Evolutionary conservation across 1,140 invertebrate species (phyloP).

Genomic region (Pectinophora gossypiella): DNA sequence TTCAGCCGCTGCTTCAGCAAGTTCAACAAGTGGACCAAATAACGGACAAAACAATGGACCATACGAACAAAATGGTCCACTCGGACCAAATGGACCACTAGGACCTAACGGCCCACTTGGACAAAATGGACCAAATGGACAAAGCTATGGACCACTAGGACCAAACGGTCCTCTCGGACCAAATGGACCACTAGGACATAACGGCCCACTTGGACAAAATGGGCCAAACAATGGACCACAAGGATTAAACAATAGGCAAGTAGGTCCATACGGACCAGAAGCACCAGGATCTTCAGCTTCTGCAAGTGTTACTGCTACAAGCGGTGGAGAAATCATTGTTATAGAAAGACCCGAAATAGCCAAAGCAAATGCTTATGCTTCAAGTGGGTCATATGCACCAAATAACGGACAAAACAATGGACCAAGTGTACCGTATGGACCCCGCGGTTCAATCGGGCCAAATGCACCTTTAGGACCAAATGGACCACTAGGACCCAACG

Average conservation of each 20-base stretch:
- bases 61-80: neutral
- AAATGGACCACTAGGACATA: neutral
- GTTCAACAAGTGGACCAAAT: too few relatives aligned
- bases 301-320: neutral
- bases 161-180: neutral
- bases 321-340: neutral
- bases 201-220: neutral
- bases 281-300: neutral
- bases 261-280: neutral
- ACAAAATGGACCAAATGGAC: neutral
- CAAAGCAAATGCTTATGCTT: neutral
- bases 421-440: neutral
- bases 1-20: too few relatives aligned
- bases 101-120: neutral
- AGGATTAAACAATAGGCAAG: too few relatives aligned
- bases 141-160: neutral
- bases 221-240: neutral
- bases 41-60: too few relatives aligned
- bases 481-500: neutral
- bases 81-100: constrained; percentile 4
- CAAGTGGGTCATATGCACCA: neutral
- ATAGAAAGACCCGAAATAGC: neutral
- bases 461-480: neutral
- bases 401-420: neutral
- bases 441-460: neutral